Base-by-base conservation (phyloP, 2,797 vertebrate species). In the Thunnus albacares region DNA sequence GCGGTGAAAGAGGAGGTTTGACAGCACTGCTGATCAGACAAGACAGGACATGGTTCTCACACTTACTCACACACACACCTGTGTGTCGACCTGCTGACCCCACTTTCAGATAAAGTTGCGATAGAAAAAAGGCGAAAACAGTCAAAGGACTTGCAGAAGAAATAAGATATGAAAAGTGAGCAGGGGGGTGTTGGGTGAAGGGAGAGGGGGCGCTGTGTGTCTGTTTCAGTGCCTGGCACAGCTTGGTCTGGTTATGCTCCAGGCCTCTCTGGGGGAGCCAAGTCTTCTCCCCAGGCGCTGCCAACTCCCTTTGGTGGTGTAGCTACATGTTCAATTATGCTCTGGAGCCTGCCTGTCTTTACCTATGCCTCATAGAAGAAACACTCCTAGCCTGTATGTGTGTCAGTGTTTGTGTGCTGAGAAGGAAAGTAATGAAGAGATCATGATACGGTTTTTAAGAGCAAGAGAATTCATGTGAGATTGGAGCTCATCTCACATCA, bases 301-400 rank as follows among this genome's bases (percentile, higher is more conserved):
- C 93, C 94, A 94, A 93, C 90, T 93, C 94, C 91, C 92, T 93
- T 92, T 91, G 91, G 91, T 93, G 85, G 90, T 93, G 94, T 91
- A 93, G 91, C 92, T 93, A 94, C 94, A 94, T 93, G 94, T 92
- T 90, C 92, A 93, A 92, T 94, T 94, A 93, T 82, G 90, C 88
- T 92, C 89, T 94, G 92, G 92, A 94, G 93, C 90, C 93, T 90
- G 92, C 78, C 86, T 94, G 93, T 93, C 93, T 94, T 94, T 92
- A 92, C 91, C 82, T 93, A 80, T 89, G 77, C 88, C 86, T 93
- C 85, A 64, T 73, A 87, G 84, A 78, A 38, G 91, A 91, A 90
- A 90, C 87, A 92, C 78, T 84, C 55, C 51, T 53, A 82, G 75
- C 71, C 51, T 84, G 67, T 69, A 64, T 80, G 52, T 83, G 89